These are phyloP conservation scores for Sclerurus mexicanus DNA, from an alignment of 2,113 vertebrate species.

Conservation along the genomic window DNA sequence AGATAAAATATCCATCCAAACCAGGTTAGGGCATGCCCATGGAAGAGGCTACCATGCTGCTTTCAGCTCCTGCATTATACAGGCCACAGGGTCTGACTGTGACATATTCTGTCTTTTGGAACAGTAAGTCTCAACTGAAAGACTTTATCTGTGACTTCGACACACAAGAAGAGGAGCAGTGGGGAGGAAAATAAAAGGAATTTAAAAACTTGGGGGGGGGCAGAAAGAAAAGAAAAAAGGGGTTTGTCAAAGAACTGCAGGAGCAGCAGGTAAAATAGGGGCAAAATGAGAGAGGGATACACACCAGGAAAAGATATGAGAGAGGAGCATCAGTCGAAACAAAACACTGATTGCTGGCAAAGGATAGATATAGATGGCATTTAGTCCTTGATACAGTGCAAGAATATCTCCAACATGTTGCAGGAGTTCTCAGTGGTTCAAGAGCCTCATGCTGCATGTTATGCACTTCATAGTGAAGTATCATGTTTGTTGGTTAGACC, in stretches of 20 bases:
- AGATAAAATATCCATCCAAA: neutral
- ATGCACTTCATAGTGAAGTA: neutral
- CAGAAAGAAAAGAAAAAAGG: neutral
- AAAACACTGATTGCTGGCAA: neutral
- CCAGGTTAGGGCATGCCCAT: neutral
- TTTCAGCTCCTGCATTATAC: neutral
- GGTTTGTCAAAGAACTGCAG: neutral
- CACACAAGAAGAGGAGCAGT: neutral
- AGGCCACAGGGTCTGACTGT: neutral
- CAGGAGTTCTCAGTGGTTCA: neutral
- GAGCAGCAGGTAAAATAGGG: neutral
- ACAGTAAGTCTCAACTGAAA: neutral
- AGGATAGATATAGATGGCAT: neutral
- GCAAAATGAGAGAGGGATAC: neutral
- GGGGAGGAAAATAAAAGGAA: neutral
- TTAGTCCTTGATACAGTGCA: neutral
- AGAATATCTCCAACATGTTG: neutral
- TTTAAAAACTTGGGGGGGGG: accelerated
- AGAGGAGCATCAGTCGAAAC: neutral
- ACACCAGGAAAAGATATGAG: neutral
- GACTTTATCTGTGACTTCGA: neutral
- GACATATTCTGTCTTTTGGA: neutral
- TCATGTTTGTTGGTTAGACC: neutral
- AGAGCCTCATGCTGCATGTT: neutral
- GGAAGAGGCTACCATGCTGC: neutral